These are phyloP conservation scores for Microctonus aethiopoides DNA, from an alignment of 2,888 invertebrate genomes.

Conservation along the genomic window DNA sequence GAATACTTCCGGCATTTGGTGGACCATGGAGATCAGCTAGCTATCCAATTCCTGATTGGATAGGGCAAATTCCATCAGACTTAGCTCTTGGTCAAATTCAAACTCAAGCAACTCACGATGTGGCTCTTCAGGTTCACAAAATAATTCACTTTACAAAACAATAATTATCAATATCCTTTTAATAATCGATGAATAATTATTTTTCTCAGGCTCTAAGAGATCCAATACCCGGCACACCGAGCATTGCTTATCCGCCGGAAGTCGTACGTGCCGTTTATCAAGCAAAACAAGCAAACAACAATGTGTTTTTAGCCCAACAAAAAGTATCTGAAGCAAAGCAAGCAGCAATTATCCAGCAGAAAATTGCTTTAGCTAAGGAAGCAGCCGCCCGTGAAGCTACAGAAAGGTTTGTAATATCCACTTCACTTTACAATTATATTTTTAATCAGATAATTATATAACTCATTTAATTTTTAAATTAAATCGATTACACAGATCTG, in stretches of 20 bases:
- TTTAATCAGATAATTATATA: neutral
- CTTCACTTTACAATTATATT: too few relatives aligned
- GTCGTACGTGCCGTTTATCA: conserved; percentile 79
- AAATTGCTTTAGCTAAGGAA: conserved; percentile 79
- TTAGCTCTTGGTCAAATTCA: conserved; percentile 60
- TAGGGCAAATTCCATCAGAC: conserved; percentile 48
- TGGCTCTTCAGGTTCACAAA: conserved; percentile 54
- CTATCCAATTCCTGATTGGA: conserved; percentile 52
- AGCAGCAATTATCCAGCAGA: conserved; percentile 77
- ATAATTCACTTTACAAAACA: neutral
- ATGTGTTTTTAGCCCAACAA: conserved; percentile 78
- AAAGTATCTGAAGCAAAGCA: conserved; percentile 81
- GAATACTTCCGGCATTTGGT: conserved; percentile 50
- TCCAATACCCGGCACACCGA: conserved; percentile 54
- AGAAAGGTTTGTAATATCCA: conserved; percentile 51
- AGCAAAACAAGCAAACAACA: conserved; percentile 79
- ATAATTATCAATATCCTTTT: neutral
- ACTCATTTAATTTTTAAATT: neutral
- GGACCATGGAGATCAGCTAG: conserved; percentile 46
- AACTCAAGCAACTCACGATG: conserved; percentile 60
- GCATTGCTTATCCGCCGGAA: conserved; percentile 72
- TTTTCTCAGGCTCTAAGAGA: conserved; percentile 53
- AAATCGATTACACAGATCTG: conserved; percentile 50
- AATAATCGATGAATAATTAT: neutral
- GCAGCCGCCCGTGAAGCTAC: conserved; percentile 71